Conservation (phyloP, 2,888 invertebrate species). For the Ceratothoa steindachneri region DNA sequence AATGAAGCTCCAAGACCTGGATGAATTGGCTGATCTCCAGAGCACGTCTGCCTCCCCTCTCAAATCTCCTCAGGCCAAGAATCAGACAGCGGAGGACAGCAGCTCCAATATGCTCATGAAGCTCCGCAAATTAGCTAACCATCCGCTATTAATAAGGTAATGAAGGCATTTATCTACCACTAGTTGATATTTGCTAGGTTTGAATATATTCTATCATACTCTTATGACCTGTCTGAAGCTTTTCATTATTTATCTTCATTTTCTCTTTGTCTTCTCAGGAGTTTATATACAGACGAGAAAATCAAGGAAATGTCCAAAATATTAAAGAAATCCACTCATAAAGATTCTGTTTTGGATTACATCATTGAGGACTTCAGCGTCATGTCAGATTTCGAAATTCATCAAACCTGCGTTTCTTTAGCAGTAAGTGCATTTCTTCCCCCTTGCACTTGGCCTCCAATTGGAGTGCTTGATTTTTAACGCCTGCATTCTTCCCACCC, state of each 20-base stretch:
- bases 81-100: conserved; percentile 16
- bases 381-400: conserved; percentile 88
- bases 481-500: too few relatives aligned
- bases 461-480: background rate
- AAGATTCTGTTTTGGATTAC: conserved; percentile 58
- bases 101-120: conserved; percentile 77
- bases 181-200: background rate
- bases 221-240: too few relatives aligned
- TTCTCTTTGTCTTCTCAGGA: too few relatives aligned
- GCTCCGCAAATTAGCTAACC: conserved; percentile 87
- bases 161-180: too few relatives aligned
- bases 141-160: conserved; percentile 76
- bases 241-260: too few relatives aligned
- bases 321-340: conserved; percentile 41
- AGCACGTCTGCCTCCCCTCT: conserved; percentile 10
- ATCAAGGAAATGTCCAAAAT: conserved; percentile 38
- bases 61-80: background rate
- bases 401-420: conserved; percentile 64
- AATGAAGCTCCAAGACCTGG: conserved; percentile 16
- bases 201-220: background rate
- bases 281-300: conserved; percentile 31
- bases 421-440: conserved; percentile 11
- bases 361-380: conserved; percentile 81
- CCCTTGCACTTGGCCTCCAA: background rate
- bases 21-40: conserved; percentile 33